Conservation (phyloP, 64 coral and sea anemone genomes). For the Pachyseris speciosa region DNA sequence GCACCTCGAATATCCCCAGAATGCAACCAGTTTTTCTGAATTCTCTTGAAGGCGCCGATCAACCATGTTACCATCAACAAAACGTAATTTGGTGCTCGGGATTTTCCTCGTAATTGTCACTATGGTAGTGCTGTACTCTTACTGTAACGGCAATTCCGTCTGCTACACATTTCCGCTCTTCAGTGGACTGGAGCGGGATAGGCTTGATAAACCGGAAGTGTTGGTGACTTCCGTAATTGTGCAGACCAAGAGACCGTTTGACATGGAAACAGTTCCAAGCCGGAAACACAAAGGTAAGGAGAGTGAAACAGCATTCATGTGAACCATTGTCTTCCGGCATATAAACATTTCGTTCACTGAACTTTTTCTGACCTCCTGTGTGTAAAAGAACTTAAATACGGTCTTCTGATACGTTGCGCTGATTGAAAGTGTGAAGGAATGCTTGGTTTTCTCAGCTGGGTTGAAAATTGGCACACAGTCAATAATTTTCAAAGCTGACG, state of each 20-base stretch:
- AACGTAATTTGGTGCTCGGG: conserved; percentile 58
- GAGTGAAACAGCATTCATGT: too few species aligned
- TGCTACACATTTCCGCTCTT: conserved; percentile 91
- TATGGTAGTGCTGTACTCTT: conserved; percentile 82
- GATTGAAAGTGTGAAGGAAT: too few species aligned
- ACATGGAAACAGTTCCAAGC: neutral
- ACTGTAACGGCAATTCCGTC: conserved; percentile 73
- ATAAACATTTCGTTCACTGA: too few species aligned
- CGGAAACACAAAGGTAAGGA: conserved; percentile 12
- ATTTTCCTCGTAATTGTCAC: conserved; percentile 80
- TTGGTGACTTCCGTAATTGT: conserved; percentile 75
- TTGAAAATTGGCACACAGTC: too few species aligned
- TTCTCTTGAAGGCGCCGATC: neutral
- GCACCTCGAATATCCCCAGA: too few species aligned
- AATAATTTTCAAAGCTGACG: neutral
- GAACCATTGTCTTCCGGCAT: too few species aligned
- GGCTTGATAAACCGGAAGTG: conserved; percentile 4
- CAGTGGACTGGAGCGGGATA: conserved; percentile 64
- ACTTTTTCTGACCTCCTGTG: too few species aligned
- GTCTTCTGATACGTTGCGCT: too few species aligned
- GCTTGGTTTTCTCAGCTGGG: too few species aligned
- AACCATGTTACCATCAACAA: conserved; percentile 69
- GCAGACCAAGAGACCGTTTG: conserved; percentile 8
- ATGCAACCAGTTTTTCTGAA: neutral
- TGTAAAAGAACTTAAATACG: too few species aligned